Evolutionary conservation across 2,888 invertebrate genomes (phyloP), one percentile per base, ranked within the genome.

Genomic region (Xanthia togata): DNA sequence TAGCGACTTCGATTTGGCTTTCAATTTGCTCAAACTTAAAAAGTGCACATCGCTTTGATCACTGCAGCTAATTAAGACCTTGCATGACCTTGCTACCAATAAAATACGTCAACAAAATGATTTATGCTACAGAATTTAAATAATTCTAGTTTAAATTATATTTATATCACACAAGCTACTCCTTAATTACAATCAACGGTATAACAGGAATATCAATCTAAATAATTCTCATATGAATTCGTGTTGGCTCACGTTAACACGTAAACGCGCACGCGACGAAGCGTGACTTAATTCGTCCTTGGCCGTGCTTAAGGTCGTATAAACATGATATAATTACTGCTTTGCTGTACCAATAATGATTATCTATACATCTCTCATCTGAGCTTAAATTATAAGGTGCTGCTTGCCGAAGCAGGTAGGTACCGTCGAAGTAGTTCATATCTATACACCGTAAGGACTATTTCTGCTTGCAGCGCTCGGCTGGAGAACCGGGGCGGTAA

Each of bases 221-320:
- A 63, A 38, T 63, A 38, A 57, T 76, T 44, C 12, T 23, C n/a
- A 47, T 44, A 50, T 44, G 35, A 55, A 55, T 76, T 64, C 53
- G 8, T 63, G 53, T 57, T 20, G 64, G 55, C 62, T 44, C 8
- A 53, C 17, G 17, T 38, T 44, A 35, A 62, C 44, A 60, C n/a
- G 3, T 75, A 57, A 57, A 59, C 47, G n/a, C 14, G 26, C 47
- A 47, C 76, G 76, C 57, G 38, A 76, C 47, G 4, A 50, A 76
- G 64, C 64, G 47, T 76, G 76, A 57, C 55, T 76, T 50, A 31
- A 23, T 57, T 64, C 38, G 35, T 26, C 76, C 76, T 76, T 76
- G 64, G 47, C 41, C 31, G 31, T 50, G 11, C 47, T 47, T 76
- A 47, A 55, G 26, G 26, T 59, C 8, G 17, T 31, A n/a, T 26